Base-by-base conservation (phyloP, 1,140 invertebrate genomes). In the Brachionus angularis region DNA sequence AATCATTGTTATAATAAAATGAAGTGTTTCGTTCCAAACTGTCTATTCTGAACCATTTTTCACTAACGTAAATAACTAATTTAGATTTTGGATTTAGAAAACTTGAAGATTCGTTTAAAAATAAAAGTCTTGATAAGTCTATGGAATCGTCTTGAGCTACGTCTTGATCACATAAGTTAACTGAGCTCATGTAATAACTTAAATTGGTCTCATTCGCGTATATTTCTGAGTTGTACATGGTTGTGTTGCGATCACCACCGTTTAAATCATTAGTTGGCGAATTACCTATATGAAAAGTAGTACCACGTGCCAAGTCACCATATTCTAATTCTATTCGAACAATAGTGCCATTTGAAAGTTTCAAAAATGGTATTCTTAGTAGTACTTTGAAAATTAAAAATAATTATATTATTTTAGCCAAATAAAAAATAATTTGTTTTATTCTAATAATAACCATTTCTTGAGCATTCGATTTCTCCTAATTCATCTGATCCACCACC, bases 251-350 rank as follows among this genome's bases (percentile, higher is more conserved):
- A 34, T 67, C 62, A 16, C 62, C 62, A 33, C 62, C 62, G n/a
- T 46, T 27, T 29, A 67, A 34, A 67, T 44, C 42, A 34, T 67
- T 67, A 5, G 62, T 67, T 67, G 62, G 62, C 8, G 62, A 67
- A 46, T 67, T 67, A 18, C 62, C 62, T 1, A 67, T 23, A 34
- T 67, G 62, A 27, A 67, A 33, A 33, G 62, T 67, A 10, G 46
- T 50, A 10, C 62, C 62, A 33, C 29, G 31, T 7, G 62, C 42
- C 25, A 67, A 46, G 16, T 50, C 46, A 36, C 62, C 62, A 67
- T 47, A 67, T 21, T 67, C 62, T 10, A 67, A 29, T 34, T 47
- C 5, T 10, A 67, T 46, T 46, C 42, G 18, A 21, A 29, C 39
- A 7, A 67, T n/a, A 2, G 39, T 34, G 18, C 62, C 62, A 3